A percentile compares a stretch with the other conserved stretches of the same genome.
These are phyloP conservation scores for Menidia beryllina DNA, from an alignment of 2,113 vertebrate genomes.

Conservation along the genomic window DNA sequence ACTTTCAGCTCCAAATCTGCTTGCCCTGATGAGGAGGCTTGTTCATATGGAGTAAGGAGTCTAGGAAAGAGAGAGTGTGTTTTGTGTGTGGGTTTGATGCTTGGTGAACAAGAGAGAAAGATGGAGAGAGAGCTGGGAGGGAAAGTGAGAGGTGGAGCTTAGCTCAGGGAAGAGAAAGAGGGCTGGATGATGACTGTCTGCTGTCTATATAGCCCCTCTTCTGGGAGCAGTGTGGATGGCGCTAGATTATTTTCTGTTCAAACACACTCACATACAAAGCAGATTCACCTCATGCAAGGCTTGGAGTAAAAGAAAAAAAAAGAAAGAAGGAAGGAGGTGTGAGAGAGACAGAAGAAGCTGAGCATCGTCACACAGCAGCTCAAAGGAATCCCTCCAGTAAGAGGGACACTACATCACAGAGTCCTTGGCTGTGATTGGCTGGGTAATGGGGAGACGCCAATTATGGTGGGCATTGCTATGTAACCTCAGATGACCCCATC, in stretches of 20 bases:
- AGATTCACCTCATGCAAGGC: constrained; percentile 25
- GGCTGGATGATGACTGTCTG: constrained; percentile 69
- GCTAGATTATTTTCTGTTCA: constrained; percentile 70
- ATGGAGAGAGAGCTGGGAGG: constrained; percentile 42
- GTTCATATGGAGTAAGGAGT: constrained; percentile 66
- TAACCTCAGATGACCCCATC: constrained; percentile 85
- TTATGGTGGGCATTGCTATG: constrained; percentile 47
- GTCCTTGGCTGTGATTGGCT: constrained; percentile 86
- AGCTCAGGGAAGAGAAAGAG: constrained; percentile 46
- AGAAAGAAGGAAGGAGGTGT: constrained; percentile 3
- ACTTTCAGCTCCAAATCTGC: constrained; percentile 72
- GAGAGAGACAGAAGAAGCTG: constrained; percentile 68
- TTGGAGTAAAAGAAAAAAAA: constrained; percentile 27
- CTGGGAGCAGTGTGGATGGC: constrained; percentile 70
- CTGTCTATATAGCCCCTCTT: constrained; percentile 69
- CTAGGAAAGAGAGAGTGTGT: constrained; percentile 29
- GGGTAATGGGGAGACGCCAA: constrained; percentile 68
- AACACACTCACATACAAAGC: constrained; percentile 49
- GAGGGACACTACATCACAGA: constrained; percentile 82
- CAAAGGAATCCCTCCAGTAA: constrained; percentile 93
- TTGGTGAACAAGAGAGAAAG: constrained; percentile 28
- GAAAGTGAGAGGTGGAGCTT: constrained; percentile 65
- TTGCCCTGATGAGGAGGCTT: constrained; percentile 56
- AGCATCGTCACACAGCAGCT: constrained; percentile 86
- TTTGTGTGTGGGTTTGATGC: constrained; percentile 24